Evolutionary conservation across 2,797 vertebrate species (phyloP), one percentile per base, ranked within the genome.

Genomic region (Huso huso): DNA sequence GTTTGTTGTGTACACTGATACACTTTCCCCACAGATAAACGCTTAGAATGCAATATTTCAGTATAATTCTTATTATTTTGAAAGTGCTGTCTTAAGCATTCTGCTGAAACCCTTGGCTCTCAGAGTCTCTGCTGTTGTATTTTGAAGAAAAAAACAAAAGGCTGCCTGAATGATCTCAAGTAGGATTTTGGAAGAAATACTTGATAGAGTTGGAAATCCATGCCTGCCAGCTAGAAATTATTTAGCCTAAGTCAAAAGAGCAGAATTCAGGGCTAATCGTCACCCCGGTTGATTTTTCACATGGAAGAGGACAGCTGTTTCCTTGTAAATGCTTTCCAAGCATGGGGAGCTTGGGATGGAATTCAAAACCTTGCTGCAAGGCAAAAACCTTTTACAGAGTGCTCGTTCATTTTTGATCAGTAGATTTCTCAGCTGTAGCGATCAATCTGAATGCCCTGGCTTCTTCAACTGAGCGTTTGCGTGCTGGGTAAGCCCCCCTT

Each of bases 111-210:
- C 23, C 23, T 37, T 37, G 23, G 23, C 48, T 58, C 12, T 57
- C 67, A 50, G 64, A 18, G 58, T 8, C 13, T 49, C 13, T 65
- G 49, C 23, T 3, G 23, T 4, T 37, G 23, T 37, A 37, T 37
- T 37, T 37, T 37, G 2, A 37, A 37, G 23, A 37, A 37, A 37
- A 37, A 37, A 37, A 3, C 2, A 37, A 37, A 37, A 65, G 51
- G 18, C 50, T 52, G 62, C 48, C 6, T 48, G 7, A 5, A n/a
- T 48, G 48, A 63, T 12, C 11, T 11, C 61, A 63, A n/a, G n/a
- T n/a, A 50, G 49, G 49, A 50, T 63, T 63, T 63, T 15, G 49
- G n/a, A 63, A 63, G 51, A n/a, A 53, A 53, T 53, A 12, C 11
- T 53, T 53, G 51, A 53, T 53, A 11, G 55, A 11, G 6, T 13